A percentile compares a stretch with the other conserved stretches of the same genome.
Evolutionary conservation across 37 sponge, comb jelly and placozoan species (phyloP).

Genomic region (Halichondria panicea): DNA sequence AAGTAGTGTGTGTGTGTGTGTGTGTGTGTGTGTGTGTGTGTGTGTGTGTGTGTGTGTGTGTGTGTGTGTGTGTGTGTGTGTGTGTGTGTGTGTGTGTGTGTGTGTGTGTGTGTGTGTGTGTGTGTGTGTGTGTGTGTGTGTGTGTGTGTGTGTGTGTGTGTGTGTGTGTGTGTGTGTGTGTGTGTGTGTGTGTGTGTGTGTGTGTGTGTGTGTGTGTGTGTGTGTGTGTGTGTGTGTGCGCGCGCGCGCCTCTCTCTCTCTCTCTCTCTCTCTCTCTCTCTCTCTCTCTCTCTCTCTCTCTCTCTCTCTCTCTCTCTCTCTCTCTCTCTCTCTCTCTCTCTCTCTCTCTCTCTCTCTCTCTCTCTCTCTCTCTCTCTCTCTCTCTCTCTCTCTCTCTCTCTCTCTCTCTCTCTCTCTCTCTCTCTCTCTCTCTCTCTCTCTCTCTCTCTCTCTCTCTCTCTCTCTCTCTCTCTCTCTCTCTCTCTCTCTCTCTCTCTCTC

Average conservation of each 20-base stretch:
- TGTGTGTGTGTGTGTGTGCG: slow-evolving; percentile 39
- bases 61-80: no score
- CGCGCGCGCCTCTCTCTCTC: slow-evolving; percentile 15
- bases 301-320: slow-evolving; percentile 14
- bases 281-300: slow-evolving; percentile 16
- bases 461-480: slow-evolving; percentile 21
- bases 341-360: no score
- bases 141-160: no score
- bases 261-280: slow-evolving; percentile 10
- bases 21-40: no score
- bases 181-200: slow-evolving; percentile 39
- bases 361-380: slow-evolving; percentile 3
- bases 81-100: no score
- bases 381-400: slow-evolving; percentile 13
- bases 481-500: slow-evolving; percentile 42
- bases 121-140: no score
- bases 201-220: slow-evolving; percentile 39
- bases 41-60: no score
- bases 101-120: no score
- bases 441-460: slow-evolving; percentile 23
- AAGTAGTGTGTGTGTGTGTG: no score
- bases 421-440: slow-evolving; percentile 39
- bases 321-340: slow-evolving; percentile 4
- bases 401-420: slow-evolving; percentile 25
- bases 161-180: slow-evolving; percentile 41